A percentile compares a stretch with the other conserved stretches of the same genome.
phyloP scores from a whole-genome alignment of 2,888 invertebrate species.

The Scaptomyza parva region DNA sequence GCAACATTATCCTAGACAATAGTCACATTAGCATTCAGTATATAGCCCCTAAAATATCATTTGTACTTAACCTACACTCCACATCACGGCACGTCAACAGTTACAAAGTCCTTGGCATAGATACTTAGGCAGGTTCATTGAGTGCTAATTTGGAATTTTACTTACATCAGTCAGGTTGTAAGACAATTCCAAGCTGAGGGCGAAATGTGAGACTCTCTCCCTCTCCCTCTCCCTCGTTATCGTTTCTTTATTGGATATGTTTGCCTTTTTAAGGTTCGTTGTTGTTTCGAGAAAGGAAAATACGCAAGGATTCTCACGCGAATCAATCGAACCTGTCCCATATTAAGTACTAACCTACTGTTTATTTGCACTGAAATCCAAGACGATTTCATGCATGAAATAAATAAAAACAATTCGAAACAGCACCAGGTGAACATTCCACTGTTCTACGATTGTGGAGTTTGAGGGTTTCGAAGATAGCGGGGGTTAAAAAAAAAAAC shows the following conservation, averaged over 20 bases:
- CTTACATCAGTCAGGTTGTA: conserved; percentile 54
- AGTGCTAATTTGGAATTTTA: conserved; percentile 45
- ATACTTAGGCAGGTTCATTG: conserved; percentile 42
- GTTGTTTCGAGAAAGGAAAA: conserved; percentile 65
- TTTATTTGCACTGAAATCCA: conserved; percentile 76
- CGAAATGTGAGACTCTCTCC: conserved; percentile 62
- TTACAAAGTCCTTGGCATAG: conserved; percentile 50
- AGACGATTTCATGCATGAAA: conserved; percentile 70
- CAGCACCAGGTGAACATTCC: conserved; percentile 41
- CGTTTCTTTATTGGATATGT: conserved; percentile 25
- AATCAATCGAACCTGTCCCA: conserved; percentile 68
- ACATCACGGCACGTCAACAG: conserved; percentile 45
- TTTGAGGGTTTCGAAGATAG: neutral
- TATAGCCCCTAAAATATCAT: conserved; percentile 1
- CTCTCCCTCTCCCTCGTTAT: conserved; percentile 27
- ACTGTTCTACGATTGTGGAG: neutral
- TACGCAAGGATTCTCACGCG: conserved; percentile 71
- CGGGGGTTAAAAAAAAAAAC: conserved; percentile 6
- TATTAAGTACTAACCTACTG: conserved; percentile 41
- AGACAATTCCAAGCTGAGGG: conserved; percentile 70
- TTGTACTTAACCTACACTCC: conserved; percentile 8
- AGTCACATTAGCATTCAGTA: conserved; percentile 14
- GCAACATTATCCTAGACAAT: conserved; percentile 48
- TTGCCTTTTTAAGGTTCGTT: conserved; percentile 29
- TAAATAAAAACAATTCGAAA: conserved; percentile 26